Evolutionary conservation across 2,888 invertebrate genomes (phyloP), one percentile per base, ranked within the genome.

Genomic region (Lucinisca nassula): DNA sequence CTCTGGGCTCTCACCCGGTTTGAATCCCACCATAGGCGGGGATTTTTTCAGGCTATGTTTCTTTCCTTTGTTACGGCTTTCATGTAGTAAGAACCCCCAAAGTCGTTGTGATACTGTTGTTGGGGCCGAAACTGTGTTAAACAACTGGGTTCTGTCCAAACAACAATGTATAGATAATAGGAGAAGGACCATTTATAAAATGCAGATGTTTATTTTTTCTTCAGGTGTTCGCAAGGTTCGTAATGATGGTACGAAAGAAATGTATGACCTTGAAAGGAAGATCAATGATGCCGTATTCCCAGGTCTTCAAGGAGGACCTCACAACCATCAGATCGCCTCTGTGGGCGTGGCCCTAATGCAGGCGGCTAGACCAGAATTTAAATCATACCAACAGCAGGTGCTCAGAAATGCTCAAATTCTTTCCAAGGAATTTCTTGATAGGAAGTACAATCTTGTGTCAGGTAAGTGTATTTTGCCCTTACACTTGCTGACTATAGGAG

Each of bases 261-360:
- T 98, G 97, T 99, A 99, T 95, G 98, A 99, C 94, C 96, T 99
- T 72, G 99, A 99, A 96, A 97, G 97, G 91, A 98, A 97, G 95
- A 98, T 99, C 95, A 99, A 99, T 96, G 97, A 97, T 94, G 98
- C 98, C 1, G 98, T 99, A 84, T 99, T 99, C 96, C 99, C 99
- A 0, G 98, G 98, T 0, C 97, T 99, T 73, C 99, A 99, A 97
- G 99, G 99, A 61, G 99, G 99, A 0, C 99, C 99, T 0, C 99
- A 99, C 96, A 99, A 99, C 95, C 98, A 99, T 96, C 98, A 98
- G n/a, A 99, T 99, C 91, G 99, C 98, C 96, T 97, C 96, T 90
- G 97, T 99, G 91, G 99, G 99, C 24, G 99, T 99, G 0, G 98
- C 99, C n/a, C 98, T 99, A 97, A 98, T 98, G 94, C 98, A 99